A percentile compares a stretch with the other conserved stretches of the same genome.
Conservation (phyloP, 1,140 invertebrate species). For the Bombus fervidus region DNA sequence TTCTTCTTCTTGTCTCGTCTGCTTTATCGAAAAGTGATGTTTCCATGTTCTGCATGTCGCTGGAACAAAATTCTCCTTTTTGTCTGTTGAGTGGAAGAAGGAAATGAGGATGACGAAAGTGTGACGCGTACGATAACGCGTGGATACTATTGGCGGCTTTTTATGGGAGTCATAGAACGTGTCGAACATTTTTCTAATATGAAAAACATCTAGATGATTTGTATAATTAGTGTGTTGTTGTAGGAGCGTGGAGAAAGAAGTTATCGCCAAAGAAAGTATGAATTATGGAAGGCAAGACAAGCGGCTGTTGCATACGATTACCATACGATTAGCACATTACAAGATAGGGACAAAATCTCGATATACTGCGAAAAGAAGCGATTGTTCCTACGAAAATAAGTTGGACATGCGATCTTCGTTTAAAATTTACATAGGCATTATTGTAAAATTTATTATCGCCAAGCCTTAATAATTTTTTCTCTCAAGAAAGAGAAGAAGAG, state of each 20-base stretch:
- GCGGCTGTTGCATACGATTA: conserved; percentile 29
- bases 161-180: too few species aligned
- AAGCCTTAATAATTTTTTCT: background rate
- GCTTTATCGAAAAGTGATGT: conserved; percentile 6
- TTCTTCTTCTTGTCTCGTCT: background rate
- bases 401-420: background rate
- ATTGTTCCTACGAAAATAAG: background rate
- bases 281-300: conserved; percentile 22
- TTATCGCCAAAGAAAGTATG: conserved; percentile 28
- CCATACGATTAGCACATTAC: conserved; percentile 22
- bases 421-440: background rate
- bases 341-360: conserved; percentile 22
- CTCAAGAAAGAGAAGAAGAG: background rate
- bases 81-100: background rate
- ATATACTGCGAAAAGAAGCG: background rate
- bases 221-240: background rate
- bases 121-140: background rate
- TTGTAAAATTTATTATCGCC: background rate
- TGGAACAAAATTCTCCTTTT: background rate
- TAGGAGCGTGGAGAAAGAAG: conserved; percentile 14
- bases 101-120: background rate
- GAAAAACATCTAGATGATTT: background rate
- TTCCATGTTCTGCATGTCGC: background rate
- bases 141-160: background rate
- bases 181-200: too few species aligned